These are phyloP conservation scores for Littorina saxatilis DNA, from an alignment of 1,140 invertebrate species.

Conservation along the genomic window DNA sequence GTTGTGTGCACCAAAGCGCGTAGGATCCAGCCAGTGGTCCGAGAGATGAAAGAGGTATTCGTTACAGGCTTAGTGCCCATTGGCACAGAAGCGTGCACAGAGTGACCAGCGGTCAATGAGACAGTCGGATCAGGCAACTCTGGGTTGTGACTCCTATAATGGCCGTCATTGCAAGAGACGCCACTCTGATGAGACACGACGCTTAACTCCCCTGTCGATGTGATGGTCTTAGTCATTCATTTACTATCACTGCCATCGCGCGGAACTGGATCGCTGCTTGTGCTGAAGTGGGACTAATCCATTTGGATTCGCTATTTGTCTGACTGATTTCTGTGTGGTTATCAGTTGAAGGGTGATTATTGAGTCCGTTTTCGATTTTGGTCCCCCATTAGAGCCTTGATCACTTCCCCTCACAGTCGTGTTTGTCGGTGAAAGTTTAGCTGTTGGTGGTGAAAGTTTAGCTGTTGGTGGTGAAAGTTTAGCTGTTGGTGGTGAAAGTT, in stretches of 20 bases:
- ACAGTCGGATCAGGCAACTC: neutral
- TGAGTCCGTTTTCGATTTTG: neutral
- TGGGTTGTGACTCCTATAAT: neutral
- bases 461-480: no score
- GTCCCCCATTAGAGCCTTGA: neutral
- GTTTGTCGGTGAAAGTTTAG: neutral
- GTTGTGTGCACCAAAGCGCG: no score
- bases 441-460: no score
- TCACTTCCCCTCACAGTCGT: neutral
- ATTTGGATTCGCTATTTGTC: neutral
- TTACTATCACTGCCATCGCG: constrained; percentile 2
- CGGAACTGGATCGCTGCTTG: neutral
- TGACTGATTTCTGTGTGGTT: neutral
- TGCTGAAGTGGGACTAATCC: neutral
- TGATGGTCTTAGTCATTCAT: constrained; percentile 11
- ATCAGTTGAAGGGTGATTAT: neutral
- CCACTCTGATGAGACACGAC: constrained; percentile 2
- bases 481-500: no score
- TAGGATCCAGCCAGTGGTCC: no score
- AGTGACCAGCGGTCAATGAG: neutral
- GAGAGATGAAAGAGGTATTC: no score
- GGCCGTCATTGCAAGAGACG: neutral
- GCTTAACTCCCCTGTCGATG: constrained; percentile 1
- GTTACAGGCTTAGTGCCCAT: neutral
- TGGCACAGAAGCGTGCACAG: neutral